phyloP scores from a whole-genome alignment of 1,140 invertebrate species.

The silkworm (Bombyx mori) region ASM3026992v2 NC_085119.1:16285001-16285500 shows the following conservation, averaged over 20 bases:
- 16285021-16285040: background rate
- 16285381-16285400: too few species aligned
- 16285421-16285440: too few species aligned
- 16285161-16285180: conserved; percentile 91
- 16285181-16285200: conserved; percentile 67
- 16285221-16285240: conserved; percentile 27
- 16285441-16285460: too few species aligned
- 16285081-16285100: conserved; percentile 36
- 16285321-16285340: conserved; percentile 4
- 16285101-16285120: conserved; percentile 32
- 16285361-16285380: too few species aligned
- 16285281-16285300: conserved; percentile 48
- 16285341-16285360: too few species aligned
- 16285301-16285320: background rate
- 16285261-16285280: conserved; percentile 30
- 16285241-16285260: conserved; percentile 36
- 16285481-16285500: too few species aligned
- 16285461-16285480: too few species aligned
- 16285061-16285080: conserved; percentile 27
- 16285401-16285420: too few species aligned
- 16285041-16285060: conserved; percentile 16
- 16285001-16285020: too few species aligned
- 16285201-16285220: conserved; percentile 55
- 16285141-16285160: conserved; percentile 98
- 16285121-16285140: conserved; percentile 78